Base-by-base conservation (phyloP, 35 echinoderm and acorn worm species). In the Apostichopus japonicus region DNA sequence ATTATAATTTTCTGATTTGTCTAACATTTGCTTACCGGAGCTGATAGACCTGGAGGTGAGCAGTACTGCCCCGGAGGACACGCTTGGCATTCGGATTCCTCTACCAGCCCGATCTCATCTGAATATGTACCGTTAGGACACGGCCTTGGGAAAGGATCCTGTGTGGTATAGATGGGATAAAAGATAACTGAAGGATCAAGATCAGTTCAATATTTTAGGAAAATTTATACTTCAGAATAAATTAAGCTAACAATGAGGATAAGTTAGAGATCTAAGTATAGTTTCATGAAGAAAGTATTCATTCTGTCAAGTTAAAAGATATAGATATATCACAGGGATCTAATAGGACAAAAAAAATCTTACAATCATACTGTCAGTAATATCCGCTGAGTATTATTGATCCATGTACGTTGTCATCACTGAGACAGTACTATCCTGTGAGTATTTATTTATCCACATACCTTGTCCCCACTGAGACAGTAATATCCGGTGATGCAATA, bases 381-480 rank as follows among this genome's bases (percentile, higher is more conserved):
- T 44, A 44, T 44, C 33, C 33, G 33, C 2, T 44, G 33, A 44
- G 33, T 44, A 44, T 44, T 44, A 44, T 44, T 44, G 33, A 44
- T 44, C 33, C 33, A 44, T 44, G 33, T 44, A 44, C 72, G 24
- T 77, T 77, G 24, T 77, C 72, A 13, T 14, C 72, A 17, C 13
- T 24, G 19, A 24, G 72, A 10, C 72, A 77, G 17, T 23, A 55
- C 80, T 17, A 44, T 44, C 33, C 33, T 1, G 33, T 44, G 4
- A 44, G 33, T 44, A 44, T 44, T 44, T 44, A 44, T 83, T 9
- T 83, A 9, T 83, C 9, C 80, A 1, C 90, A 88, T 91, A 98
- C 97, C 93, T 91, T 92, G 78, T 98, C 97, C 55, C 97, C 97
- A 61, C 97, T 98, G 8, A 98, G 92, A 84, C 97, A 99, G 82